Conservation (phyloP, 2,113 vertebrate genomes). For the Pristiophorus japonicus region DNA sequence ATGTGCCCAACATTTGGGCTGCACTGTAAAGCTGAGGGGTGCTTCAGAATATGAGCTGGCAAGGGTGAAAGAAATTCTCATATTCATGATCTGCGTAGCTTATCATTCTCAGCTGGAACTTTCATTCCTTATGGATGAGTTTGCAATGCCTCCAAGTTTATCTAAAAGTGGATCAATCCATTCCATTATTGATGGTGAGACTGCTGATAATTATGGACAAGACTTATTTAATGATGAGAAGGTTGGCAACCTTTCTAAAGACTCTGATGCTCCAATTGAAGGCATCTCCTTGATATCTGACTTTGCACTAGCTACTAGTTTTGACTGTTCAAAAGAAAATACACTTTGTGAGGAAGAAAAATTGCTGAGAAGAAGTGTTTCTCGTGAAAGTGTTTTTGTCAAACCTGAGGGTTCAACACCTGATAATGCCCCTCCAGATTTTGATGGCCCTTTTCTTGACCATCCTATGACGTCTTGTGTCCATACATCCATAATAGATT, state of each 20-base stretch:
- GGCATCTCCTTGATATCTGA: constrained; percentile 53
- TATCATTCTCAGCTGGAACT: constrained; percentile 98
- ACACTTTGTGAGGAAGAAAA: constrained; percentile 53
- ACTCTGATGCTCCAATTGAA: constrained; percentile 52
- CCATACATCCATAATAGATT: neutral
- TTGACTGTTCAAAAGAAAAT: constrained; percentile 48
- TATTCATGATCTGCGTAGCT: constrained; percentile 91
- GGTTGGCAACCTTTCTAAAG: constrained; percentile 48
- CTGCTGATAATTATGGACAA: constrained; percentile 47
- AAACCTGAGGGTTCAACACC: constrained; percentile 46
- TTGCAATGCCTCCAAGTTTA: constrained; percentile 89
- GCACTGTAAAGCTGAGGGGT: constrained; percentile 88
- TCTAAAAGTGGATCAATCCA: constrained; percentile 72
- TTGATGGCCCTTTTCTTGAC: constrained; percentile 16
- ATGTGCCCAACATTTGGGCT: constrained; percentile 82
- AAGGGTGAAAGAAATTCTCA: constrained; percentile 89
- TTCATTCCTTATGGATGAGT: constrained; percentile 99
- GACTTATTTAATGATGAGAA: constrained; percentile 51
- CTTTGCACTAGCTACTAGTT: constrained; percentile 49
- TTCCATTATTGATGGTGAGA: constrained; percentile 69
- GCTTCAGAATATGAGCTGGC: constrained; percentile 88
- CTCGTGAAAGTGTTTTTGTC: constrained; percentile 31
- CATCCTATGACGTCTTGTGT: neutral
- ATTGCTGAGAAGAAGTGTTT: constrained; percentile 39
- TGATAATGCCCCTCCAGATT: neutral